Evolutionary conservation across 2,888 invertebrate species (phyloP).

Genomic region (Eupithecia tripunctaria): DNA sequence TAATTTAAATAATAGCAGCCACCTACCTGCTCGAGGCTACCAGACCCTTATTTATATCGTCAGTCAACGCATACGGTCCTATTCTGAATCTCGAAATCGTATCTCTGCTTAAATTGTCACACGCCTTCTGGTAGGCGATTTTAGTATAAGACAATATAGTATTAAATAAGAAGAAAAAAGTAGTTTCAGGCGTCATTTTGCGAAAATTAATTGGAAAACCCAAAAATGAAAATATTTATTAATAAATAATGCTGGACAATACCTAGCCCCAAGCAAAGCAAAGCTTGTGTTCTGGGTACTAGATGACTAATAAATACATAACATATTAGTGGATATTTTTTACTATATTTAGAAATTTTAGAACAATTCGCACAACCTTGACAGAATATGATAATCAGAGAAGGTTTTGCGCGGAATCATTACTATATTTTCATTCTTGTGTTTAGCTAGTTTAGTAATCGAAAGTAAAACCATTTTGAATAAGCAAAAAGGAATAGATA

Average conservation of each 20-base stretch:
- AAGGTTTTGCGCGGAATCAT: not conserved
- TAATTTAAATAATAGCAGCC: constrained; percentile 82
- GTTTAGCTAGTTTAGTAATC: not conserved
- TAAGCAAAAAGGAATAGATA: not conserved
- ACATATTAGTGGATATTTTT: too few species aligned
- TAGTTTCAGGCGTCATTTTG: not conserved
- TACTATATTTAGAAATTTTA: not conserved
- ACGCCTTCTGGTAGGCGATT: constrained; percentile 12
- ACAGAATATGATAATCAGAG: not conserved
- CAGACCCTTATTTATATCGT: constrained; percentile 56
- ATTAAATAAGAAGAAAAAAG: not conserved
- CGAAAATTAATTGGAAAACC: not conserved
- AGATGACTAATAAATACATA: too few species aligned
- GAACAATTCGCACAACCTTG: not conserved
- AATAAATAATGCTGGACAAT: too few species aligned
- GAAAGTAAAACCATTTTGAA: not conserved
- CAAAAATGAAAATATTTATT: not conserved
- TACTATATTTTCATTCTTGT: not conserved
- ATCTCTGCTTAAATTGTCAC: constrained; percentile 19
- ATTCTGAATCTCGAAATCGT: constrained; percentile 36
- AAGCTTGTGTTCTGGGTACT: too few species aligned
- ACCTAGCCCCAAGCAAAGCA: too few species aligned
- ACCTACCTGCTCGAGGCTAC: constrained; percentile 69
- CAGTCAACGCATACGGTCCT: constrained; percentile 38
- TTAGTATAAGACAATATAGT: not conserved